phyloP scores from a whole-genome alignment of 1,140 invertebrate species.

The Ruditapes philippinarum region DNA sequence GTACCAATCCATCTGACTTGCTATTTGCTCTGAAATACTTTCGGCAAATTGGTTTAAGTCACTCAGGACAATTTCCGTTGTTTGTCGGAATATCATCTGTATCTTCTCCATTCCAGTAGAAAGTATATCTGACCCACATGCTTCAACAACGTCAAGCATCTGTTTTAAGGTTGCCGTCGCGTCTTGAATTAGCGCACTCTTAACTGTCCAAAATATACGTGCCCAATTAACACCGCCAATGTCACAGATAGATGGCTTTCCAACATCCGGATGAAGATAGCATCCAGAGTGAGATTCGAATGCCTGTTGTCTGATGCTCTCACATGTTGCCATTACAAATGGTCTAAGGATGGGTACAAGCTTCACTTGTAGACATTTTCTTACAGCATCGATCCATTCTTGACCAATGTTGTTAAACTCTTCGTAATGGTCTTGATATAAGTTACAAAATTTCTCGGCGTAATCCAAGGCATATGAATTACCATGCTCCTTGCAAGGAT shows the following conservation, averaged over 20 bases:
- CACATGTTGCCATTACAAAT: too few species aligned
- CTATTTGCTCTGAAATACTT: neutral
- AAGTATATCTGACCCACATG: neutral
- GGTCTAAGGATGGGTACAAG: too few species aligned
- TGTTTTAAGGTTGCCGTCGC: neutral
- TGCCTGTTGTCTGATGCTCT: too few species aligned
- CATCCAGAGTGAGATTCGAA: slow-evolving; percentile 20
- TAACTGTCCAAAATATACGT: slow-evolving; percentile 30
- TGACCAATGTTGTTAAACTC: neutral
- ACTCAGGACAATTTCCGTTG: neutral
- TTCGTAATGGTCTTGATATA: neutral
- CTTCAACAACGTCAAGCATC: neutral
- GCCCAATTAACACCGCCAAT: neutral
- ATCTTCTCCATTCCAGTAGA: neutral
- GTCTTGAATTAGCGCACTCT: neutral
- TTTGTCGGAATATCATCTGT: neutral
- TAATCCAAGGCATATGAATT: slow-evolving; percentile 29
- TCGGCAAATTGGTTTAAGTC: neutral
- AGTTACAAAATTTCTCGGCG: slow-evolving; percentile 39
- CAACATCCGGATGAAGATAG: neutral
- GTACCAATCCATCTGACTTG: neutral
- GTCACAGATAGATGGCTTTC: slow-evolving; percentile 21
- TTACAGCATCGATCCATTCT: slow-evolving; percentile 24
- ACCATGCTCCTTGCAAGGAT: too few species aligned
- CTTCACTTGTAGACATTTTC: slow-evolving; percentile 49